Evolutionary conservation across 2,113 vertebrate species (phyloP).

Genomic region (Silurus glanis): DNA sequence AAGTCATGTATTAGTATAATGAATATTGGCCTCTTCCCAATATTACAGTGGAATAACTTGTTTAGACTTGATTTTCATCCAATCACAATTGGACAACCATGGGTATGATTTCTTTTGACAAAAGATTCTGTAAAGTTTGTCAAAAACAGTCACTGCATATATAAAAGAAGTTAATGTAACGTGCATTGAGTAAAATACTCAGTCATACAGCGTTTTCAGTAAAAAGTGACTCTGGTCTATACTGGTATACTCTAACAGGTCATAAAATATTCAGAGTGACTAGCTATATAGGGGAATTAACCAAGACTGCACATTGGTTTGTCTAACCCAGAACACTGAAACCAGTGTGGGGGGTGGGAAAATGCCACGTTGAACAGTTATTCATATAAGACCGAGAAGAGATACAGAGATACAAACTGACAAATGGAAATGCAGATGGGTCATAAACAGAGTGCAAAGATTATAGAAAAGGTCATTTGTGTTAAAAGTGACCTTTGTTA

Average conservation of each 20-base stretch:
- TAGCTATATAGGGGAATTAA: not conserved
- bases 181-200: not conserved
- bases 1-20: not conserved
- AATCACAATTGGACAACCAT: not conserved
- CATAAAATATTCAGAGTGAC: not conserved
- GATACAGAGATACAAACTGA: not conserved
- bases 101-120: not conserved
- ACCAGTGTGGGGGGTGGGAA: not conserved
- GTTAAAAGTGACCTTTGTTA: not conserved
- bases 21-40: not conserved
- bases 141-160: not conserved
- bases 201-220: not conserved
- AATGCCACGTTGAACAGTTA: not conserved
- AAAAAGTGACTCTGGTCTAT: not conserved
- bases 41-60: not conserved
- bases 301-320: not conserved
- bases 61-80: not conserved
- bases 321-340: not conserved
- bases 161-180: not conserved
- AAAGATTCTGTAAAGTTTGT: not conserved
- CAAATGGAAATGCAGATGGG: not conserved
- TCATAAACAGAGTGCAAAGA: not conserved
- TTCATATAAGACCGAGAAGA: conserved; percentile 14
- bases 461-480: conserved; percentile 18
- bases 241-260: not conserved